Base-by-base conservation (phyloP, 2,113 vertebrate species). In the Hyaena hyaena region DNA sequence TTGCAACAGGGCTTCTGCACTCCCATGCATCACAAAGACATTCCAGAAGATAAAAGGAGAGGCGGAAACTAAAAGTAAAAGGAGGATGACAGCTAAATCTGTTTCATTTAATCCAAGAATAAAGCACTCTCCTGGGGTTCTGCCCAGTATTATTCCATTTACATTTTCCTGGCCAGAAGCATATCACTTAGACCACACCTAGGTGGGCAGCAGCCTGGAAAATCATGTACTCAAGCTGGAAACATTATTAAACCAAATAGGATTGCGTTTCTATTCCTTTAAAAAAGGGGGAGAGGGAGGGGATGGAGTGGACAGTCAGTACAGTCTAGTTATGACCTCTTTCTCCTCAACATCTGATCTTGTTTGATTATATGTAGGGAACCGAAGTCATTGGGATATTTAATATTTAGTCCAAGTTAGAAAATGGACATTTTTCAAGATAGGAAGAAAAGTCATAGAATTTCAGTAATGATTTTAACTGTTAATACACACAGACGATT, bases 391-490 rank as follows among this genome's bases (percentile, higher is more conserved):
- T 21, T 48, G 12, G 16, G 43, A 39, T 83, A 76, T 33, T 84
- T 87, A 79, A 89, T 84, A 63, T 69, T 73, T 35, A 87, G 31
- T 15, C 24, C 43, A 92, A 97, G 71, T 86, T 77, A 96, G 68
- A 17, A 91, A 93, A 90, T n/a, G 35, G 7, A 24, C 90, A 17
- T 83, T 85, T 80, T 90, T 82, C 68, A 89, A 87, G 10, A 39
- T 6, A 90, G 21, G 11, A 76, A 68, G 79, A 50, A 92, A 73
- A 48, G 1, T 55, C 48, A 39, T 66, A 16, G 45, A 79, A 88
- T 81, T 96, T 96, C 15, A 93, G 28, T 79, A 63, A 61, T 55
- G 7, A 24, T 26, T 95, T 96, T 96, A 81, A 92, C 87, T 79
- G 85, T 53, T 96, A 43, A 80, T 66, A 23, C 26, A 21, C n/a